These are phyloP conservation scores for Lamprotornis superbus DNA, from an alignment of 2,113 vertebrate species.

Conservation along the genomic window DNA sequence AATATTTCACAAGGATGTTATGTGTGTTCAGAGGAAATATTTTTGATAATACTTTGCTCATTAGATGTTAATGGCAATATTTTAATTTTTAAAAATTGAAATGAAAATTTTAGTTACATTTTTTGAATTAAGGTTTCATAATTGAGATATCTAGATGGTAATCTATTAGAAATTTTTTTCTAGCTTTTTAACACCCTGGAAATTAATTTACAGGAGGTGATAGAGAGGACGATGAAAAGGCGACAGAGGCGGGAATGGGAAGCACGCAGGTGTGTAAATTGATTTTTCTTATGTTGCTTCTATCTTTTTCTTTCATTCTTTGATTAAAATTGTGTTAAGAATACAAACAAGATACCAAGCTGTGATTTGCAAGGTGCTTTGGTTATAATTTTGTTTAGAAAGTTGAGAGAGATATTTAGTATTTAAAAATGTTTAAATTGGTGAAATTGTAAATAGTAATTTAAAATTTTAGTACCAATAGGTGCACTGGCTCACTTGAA, in stretches of 20 bases:
- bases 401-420: not conserved
- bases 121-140: not conserved
- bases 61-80: not conserved
- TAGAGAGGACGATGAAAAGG: constrained; percentile 85
- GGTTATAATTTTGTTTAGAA: not conserved
- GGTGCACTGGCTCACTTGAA: not conserved
- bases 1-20: not conserved
- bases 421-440: not conserved
- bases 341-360: not conserved
- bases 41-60: not conserved
- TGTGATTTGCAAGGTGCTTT: not conserved
- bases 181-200: not conserved
- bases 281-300: not conserved
- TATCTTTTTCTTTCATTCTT: not conserved
- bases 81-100: too few species aligned
- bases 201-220: constrained; percentile 75
- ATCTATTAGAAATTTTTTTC: not conserved
- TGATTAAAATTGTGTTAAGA: not conserved
- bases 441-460: not conserved
- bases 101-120: not conserved
- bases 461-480: not conserved
- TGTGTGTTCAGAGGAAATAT: not conserved
- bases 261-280: constrained; percentile 79
- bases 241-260: constrained; percentile 89
- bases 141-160: not conserved